Percentiles rank a stretch among this genome's conserved stretches.
Evolutionary conservation across 1,140 invertebrate genomes (phyloP).

Genomic region (Bombyx mandarina): DNA sequence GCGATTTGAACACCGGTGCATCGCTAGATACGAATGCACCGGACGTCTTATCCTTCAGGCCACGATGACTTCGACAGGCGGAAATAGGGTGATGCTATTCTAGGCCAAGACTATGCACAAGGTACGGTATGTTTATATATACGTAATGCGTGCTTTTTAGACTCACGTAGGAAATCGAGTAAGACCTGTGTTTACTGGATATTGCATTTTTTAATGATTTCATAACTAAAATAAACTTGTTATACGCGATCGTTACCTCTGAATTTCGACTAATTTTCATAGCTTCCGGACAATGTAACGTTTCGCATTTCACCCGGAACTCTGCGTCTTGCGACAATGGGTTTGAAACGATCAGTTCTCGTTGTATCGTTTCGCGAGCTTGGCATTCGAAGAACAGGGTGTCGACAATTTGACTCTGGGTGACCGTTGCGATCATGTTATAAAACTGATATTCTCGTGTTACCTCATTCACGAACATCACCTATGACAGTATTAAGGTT

Average conservation of each 20-base stretch:
- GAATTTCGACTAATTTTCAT: slow-evolving; percentile 41
- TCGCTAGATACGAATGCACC: too few species aligned
- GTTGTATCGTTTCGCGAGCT: slow-evolving; percentile 42
- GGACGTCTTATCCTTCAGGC: too few species aligned
- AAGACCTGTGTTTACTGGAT: too few species aligned
- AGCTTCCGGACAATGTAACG: slow-evolving; percentile 30
- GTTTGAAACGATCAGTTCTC: slow-evolving; percentile 40
- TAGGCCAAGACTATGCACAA: too few species aligned
- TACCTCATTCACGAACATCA: slow-evolving; percentile 46
- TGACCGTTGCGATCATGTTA: slow-evolving; percentile 35
- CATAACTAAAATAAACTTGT: background rate
- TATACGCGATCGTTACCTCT: slow-evolving; percentile 23
- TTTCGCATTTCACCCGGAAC: slow-evolving; percentile 32
- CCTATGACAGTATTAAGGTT: slow-evolving; percentile 19
- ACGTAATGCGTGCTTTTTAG: too few species aligned
- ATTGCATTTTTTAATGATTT: background rate
- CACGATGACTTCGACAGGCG: too few species aligned
- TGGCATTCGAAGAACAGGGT: slow-evolving; percentile 38
- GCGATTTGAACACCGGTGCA: too few species aligned
- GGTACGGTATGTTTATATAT: too few species aligned
- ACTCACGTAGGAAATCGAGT: too few species aligned
- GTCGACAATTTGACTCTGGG: slow-evolving; percentile 38
- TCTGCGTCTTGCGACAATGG: slow-evolving; percentile 32
- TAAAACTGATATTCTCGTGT: slow-evolving; percentile 56
- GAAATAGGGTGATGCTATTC: too few species aligned